Conservation (phyloP, 1,140 invertebrate genomes). For the Nasonia longicornis region DNA sequence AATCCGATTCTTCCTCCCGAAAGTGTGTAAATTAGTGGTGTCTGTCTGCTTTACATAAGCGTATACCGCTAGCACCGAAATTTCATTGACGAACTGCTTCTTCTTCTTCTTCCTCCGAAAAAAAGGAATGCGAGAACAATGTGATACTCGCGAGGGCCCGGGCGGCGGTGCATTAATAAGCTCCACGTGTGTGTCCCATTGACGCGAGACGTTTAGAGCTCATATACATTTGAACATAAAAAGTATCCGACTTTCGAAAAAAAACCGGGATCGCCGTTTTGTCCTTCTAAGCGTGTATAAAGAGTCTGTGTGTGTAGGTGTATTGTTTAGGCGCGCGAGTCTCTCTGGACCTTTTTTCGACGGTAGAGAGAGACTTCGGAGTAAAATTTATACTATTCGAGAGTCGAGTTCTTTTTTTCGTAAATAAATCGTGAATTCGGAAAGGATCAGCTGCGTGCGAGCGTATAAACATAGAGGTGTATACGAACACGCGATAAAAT, state of each 20-base stretch:
- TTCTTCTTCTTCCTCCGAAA: neutral
- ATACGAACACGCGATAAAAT: slow-evolving; percentile 2
- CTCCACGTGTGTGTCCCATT: slow-evolving; percentile 36
- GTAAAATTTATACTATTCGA: neutral
- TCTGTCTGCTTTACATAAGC: slow-evolving; percentile 15
- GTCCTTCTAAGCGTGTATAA: neutral
- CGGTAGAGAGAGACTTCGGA: too few species aligned
- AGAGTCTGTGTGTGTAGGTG: neutral
- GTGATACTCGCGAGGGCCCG: neutral
- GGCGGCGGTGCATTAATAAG: slow-evolving; percentile 31
- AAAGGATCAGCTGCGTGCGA: neutral
- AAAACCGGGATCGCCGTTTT: neutral
- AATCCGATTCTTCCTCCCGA: neutral
- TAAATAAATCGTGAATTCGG: too few species aligned
- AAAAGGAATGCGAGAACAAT: slow-evolving; percentile 24
- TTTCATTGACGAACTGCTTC: slow-evolving; percentile 20
- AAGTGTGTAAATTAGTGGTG: neutral
- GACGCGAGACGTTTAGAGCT: neutral
- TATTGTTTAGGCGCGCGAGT: slow-evolving; percentile 5
- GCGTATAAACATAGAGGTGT: neutral
- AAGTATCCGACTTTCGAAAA: slow-evolving; percentile 1
- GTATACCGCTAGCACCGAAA: slow-evolving; percentile 4
- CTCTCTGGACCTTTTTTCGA: neutral
- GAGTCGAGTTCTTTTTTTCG: neutral
- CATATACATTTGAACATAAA: slow-evolving; percentile 33